Evolutionary conservation across 2,888 invertebrate species (phyloP), one percentile per base, ranked within the genome.

Genomic region (Bunonema sp.): DNA sequence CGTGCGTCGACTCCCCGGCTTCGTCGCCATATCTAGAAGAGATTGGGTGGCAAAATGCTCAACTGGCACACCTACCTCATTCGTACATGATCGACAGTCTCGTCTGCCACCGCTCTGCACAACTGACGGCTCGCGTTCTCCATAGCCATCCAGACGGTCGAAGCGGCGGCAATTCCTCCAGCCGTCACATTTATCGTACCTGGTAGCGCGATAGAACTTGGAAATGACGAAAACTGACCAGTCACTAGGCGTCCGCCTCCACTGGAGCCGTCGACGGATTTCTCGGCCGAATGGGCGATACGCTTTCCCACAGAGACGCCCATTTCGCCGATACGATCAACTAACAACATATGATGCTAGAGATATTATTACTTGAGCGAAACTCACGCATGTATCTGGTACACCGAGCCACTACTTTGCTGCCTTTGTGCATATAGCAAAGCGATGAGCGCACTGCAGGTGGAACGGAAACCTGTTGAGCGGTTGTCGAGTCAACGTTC

Each of bases 81-180:
- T n/a, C n/a, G n/a, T n/a, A 82, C 80, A 40, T 82, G 76, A 59
- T 77, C 76, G 1, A 82, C 81, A 0, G 82, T 82, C 68, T 82
- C 81, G 51, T 79, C 74, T 37, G 80, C 77, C 20, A 82, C 67
- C 44, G 63, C 70, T 35, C 59, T 67, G 7, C 79, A 81, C 37
- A 77, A 61, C 35, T 78, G 77, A 42, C 75, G 74, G 1, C 81
- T 81, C 1, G 82, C 81, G 35, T 76, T 73, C 59, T 82, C 82
- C 29, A 82, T 69, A 2, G 81, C 78, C 54, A 77, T 72, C 64
- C 80, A 81, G 10, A 82, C 76, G 0, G 80, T 80, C 0, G 77
- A 75, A 56, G 80, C 78, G 3, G 61, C 61, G 1, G 57, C 42
- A 21, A 65, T 59, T 29, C 62, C 60, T 20, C 62, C 61, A n/a